A percentile compares a stretch with the other conserved stretches of the same genome.
Conservation (phyloP, 2,888 invertebrate species). For the Caradrina kadenii region DNA sequence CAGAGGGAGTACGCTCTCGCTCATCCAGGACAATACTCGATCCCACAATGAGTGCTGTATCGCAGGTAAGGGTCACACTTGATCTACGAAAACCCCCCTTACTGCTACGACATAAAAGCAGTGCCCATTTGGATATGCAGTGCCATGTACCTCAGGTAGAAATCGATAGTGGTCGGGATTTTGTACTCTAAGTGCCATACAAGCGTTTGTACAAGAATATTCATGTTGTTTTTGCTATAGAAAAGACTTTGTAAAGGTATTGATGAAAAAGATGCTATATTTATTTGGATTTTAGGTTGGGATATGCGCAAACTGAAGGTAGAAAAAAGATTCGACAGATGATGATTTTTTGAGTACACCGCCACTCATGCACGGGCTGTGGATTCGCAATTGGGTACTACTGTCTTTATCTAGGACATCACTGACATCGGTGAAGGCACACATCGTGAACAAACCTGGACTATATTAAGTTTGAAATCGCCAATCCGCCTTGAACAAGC, state of each 20-base stretch:
- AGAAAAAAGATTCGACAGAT: not conserved
- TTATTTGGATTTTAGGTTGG: not conserved
- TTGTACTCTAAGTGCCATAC: conserved; percentile 18
- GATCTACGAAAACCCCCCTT: not conserved
- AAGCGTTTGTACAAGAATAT: conserved; percentile 16
- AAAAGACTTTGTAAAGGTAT: conserved; percentile 27
- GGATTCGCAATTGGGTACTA: no score
- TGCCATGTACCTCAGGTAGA: conserved; percentile 7
- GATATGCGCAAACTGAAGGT: not conserved
- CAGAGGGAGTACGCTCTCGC: conserved; percentile 48
- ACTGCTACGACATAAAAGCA: not conserved
- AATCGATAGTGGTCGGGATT: conserved; percentile 16
- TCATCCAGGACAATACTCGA: conserved; percentile 59
- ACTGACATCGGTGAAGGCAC: no score
- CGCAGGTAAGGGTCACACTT: conserved; percentile 6
- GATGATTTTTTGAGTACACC: not conserved
- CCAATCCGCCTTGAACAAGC: no score
- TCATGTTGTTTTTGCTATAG: conserved; percentile 24
- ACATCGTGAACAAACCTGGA: no score
- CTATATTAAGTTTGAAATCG: no score
- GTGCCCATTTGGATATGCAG: not conserved
- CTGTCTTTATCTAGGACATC: no score
- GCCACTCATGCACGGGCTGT: no score
- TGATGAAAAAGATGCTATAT: conserved; percentile 7
- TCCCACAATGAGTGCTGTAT: conserved; percentile 56